These are phyloP conservation scores for Macrotrachela quadricornifera DNA, from an alignment of 1,140 invertebrate species.

Conservation along the genomic window DNA sequence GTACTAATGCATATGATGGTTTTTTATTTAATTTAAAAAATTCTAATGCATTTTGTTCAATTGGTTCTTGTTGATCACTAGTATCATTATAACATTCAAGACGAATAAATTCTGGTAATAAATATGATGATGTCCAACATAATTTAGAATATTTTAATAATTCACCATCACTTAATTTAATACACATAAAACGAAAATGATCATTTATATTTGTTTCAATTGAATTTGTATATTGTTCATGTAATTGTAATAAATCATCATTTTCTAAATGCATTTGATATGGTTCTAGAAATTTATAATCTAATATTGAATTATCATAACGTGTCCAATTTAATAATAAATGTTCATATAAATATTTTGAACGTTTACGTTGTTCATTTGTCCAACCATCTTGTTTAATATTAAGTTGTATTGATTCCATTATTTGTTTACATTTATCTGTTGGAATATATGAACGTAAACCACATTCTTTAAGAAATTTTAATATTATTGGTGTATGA, in stretches of 20 bases:
- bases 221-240: not conserved
- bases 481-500: not conserved
- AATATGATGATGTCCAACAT: not conserved
- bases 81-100: not conserved
- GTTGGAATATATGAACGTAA: constrained; percentile 1
- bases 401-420: not conserved
- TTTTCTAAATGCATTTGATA: not conserved
- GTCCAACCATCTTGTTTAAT: constrained; percentile 1
- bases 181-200: not conserved
- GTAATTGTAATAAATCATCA: not conserved
- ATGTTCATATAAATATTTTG: constrained; percentile 5
- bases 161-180: constrained; percentile 3
- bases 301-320: not conserved
- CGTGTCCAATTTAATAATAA: constrained; percentile 1
- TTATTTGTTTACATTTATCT: constrained; percentile 2
- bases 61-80: not conserved
- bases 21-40: constrained; percentile 6
- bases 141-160: not conserved
- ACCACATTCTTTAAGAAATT: constrained; percentile 4
- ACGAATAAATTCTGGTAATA: constrained; percentile 1
- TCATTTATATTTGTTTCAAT: not conserved
- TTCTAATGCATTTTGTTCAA: constrained; percentile 2
- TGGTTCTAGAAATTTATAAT: constrained; percentile 1
- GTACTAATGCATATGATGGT: constrained; percentile 1
- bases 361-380: not conserved